Conservation (phyloP, 2,888 invertebrate species). For the Melitaea athalia region DNA sequence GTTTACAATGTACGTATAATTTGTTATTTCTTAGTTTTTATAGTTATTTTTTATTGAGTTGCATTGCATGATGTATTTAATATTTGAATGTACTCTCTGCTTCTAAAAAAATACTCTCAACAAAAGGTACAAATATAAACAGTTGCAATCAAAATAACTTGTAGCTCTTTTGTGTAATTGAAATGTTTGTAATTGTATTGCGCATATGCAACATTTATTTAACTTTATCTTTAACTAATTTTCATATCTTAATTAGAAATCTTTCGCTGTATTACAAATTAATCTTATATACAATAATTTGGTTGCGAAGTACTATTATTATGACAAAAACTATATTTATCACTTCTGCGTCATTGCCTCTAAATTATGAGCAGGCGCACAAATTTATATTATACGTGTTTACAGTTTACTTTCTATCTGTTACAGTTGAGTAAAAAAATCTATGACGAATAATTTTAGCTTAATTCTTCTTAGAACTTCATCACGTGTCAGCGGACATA, state of each 20-base stretch:
- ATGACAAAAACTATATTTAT: constrained; percentile 17
- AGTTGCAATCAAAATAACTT: constrained; percentile 22
- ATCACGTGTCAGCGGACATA: too few relatives aligned
- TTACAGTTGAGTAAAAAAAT: too few relatives aligned
- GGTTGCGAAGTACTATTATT: constrained; percentile 18
- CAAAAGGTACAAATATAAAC: constrained; percentile 4
- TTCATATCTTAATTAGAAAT: constrained; percentile 43
- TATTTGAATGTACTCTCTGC: too few relatives aligned
- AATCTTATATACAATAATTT: constrained; percentile 26
- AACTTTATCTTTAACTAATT: constrained; percentile 30
- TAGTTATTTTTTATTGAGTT: not conserved
- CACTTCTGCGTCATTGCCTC: constrained; percentile 10
- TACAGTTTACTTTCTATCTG: not conserved
- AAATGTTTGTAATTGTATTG: not conserved
- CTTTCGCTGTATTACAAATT: constrained; percentile 36
- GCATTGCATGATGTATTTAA: not conserved
- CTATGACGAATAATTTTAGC: too few relatives aligned
- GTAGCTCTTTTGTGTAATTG: constrained; percentile 18
- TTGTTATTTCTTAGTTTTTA: not conserved
- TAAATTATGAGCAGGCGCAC: constrained; percentile 29
- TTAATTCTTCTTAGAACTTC: too few relatives aligned
- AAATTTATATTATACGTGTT: not conserved
- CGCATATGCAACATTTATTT: constrained; percentile 29
- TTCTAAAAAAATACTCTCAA: not conserved
- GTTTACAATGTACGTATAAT: constrained; percentile 12